A percentile compares a stretch with the other conserved stretches of the same genome.
Conservation (phyloP, 1,140 invertebrate genomes). For the Pogonomyrmex californicus region DNA sequence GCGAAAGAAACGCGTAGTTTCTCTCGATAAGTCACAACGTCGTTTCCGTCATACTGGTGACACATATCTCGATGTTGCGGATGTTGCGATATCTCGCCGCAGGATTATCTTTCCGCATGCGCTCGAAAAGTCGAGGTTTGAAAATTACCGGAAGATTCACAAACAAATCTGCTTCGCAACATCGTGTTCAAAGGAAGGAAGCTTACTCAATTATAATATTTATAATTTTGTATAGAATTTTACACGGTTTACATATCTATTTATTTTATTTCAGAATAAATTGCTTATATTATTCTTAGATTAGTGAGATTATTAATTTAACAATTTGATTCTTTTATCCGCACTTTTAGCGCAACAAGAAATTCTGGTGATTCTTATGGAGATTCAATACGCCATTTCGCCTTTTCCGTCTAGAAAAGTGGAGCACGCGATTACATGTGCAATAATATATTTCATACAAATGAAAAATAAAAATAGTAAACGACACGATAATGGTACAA, state of each 20-base stretch:
- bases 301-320: background rate
- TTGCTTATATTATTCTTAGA: background rate
- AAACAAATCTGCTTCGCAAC: background rate
- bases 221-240: constrained; percentile 13
- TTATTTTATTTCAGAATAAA: background rate
- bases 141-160: background rate
- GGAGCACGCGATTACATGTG: constrained; percentile 37
- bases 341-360: background rate
- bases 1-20: background rate
- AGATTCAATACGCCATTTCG: constrained; percentile 31
- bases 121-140: background rate
- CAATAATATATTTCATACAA: constrained; percentile 37
- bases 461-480: constrained; percentile 26
- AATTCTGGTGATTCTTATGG: background rate
- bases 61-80: constrained; percentile 30
- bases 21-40: background rate
- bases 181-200: background rate
- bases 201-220: background rate
- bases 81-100: constrained; percentile 49
- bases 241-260: background rate
- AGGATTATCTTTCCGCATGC: constrained; percentile 19
- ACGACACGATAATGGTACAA: constrained; percentile 31
- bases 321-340: background rate
- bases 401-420: background rate
- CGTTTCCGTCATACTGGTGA: constrained; percentile 38